These are phyloP conservation scores for Tetragnatha versicolor DNA, from an alignment of 1,140 invertebrate genomes.

Conservation along the genomic window DNA sequence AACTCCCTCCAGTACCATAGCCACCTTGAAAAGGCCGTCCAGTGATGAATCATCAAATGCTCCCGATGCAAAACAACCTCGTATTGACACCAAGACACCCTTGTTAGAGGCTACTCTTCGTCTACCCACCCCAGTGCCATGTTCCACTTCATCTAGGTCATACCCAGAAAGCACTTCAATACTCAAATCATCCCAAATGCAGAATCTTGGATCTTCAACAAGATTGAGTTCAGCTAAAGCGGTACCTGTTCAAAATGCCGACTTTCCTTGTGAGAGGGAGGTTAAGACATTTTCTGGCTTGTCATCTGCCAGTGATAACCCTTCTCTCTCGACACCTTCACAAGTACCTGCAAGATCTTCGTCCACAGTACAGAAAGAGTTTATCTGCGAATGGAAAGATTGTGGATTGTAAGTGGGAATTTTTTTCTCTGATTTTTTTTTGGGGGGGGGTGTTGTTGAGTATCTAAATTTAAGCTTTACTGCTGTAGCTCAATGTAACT, in stretches of 20 bases:
- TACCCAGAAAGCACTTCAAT: conserved; percentile 34
- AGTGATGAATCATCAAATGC: conserved; percentile 31
- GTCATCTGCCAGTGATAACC: conserved; percentile 47
- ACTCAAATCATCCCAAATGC: conserved; percentile 31
- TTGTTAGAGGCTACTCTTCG: conserved; percentile 46
- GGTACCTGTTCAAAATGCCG: conserved; percentile 43
- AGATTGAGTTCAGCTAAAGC: conserved; percentile 32
- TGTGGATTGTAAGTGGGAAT: conserved; percentile 75
- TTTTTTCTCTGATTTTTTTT: not conserved
- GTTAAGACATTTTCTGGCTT: conserved; percentile 42
- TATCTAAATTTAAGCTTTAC: too few species aligned
- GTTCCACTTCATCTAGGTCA: conserved; percentile 20
- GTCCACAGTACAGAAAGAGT: conserved; percentile 63
- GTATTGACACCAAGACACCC: conserved; percentile 49
- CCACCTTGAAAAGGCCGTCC: conserved; percentile 56
- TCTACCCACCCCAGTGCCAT: conserved; percentile 46
- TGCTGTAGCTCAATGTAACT: too few species aligned
- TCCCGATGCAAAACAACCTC: conserved; percentile 31
- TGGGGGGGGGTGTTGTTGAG: too few species aligned
- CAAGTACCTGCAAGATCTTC: conserved; percentile 51
- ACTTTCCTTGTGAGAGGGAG: conserved; percentile 45
- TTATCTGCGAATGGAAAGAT: conserved; percentile 90
- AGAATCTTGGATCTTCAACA: conserved; percentile 25
- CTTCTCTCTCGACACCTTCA: conserved; percentile 37
- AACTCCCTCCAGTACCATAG: conserved; percentile 47